These are phyloP conservation scores for Parasteatoda tepidariorum DNA, from an alignment of 1,140 invertebrate species.

Conservation along the genomic window DNA sequence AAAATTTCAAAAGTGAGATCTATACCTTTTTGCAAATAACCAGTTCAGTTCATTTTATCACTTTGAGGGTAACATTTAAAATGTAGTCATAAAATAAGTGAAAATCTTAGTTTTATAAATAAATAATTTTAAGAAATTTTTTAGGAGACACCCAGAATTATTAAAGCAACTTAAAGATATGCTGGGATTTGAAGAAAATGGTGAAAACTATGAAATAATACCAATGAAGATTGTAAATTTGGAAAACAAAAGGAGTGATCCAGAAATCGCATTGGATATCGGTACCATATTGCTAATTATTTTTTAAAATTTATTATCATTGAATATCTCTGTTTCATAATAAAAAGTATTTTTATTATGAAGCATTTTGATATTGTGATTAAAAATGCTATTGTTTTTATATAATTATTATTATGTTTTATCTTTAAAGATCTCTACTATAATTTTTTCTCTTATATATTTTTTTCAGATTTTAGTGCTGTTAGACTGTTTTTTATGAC, in stretches of 20 bases:
- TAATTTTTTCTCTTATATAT: neutral
- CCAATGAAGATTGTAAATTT: constrained; percentile 24
- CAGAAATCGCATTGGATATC: constrained; percentile 36
- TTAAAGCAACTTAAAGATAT: constrained; percentile 93
- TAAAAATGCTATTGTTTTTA: neutral
- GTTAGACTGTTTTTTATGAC: too few species aligned
- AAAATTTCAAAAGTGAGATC: too few species aligned
- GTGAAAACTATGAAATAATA: constrained; percentile 39
- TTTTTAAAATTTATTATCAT: neutral
- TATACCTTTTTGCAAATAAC: too few species aligned
- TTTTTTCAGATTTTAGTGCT: neutral
- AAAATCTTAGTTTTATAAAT: too few species aligned
- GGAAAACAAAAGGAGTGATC: neutral
- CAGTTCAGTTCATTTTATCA: too few species aligned
- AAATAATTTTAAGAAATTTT: too few species aligned
- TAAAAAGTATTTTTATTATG: neutral
- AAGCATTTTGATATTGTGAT: neutral
- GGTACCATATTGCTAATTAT: constrained; percentile 66
- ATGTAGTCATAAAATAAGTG: too few species aligned
- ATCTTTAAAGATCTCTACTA: neutral
- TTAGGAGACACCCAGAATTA: constrained; percentile 78
- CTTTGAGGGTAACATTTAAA: too few species aligned
- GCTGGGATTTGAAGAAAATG: constrained; percentile 75
- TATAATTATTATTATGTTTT: neutral
- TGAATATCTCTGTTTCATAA: neutral